phyloP scores from a whole-genome alignment of 2,113 vertebrate genomes.

The Toxostoma redivivum region DNA sequence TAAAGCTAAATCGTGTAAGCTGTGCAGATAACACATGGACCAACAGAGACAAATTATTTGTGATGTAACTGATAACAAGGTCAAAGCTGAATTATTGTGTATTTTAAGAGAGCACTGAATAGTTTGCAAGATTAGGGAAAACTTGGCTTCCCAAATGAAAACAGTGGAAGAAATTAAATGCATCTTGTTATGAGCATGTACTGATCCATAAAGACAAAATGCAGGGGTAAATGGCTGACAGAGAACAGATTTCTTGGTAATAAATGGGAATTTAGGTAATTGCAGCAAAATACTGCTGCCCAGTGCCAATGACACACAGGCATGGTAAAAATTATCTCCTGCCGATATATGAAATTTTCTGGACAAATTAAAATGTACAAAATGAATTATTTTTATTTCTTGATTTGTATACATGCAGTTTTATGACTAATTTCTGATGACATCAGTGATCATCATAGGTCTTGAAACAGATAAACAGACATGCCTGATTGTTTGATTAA shows the following conservation, averaged over 20 bases:
- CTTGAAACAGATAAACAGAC: not conserved
- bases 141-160: conserved; percentile 11
- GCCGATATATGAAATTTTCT: not conserved
- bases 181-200: not conserved
- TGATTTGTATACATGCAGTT: not conserved
- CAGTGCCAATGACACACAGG: not conserved
- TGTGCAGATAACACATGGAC: not conserved
- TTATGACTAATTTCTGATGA: not conserved
- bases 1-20: conserved; percentile 29
- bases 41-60: conserved; percentile 42
- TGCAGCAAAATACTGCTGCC: not conserved
- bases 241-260: not conserved
- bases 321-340: not conserved
- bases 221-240: not conserved
- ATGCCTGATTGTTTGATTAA: not conserved
- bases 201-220: not conserved
- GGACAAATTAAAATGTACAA: not conserved
- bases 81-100: not conserved
- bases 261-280: not conserved
- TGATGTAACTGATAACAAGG: conserved; percentile 13
- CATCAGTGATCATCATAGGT: not conserved
- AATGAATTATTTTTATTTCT: not conserved
- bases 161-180: not conserved
- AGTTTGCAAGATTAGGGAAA: conserved; percentile 9
- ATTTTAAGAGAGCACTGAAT: not conserved